Evolutionary conservation across 2,888 invertebrate species (phyloP), one percentile per base, ranked within the genome.

Genomic region (Melinaea menophilus): DNA sequence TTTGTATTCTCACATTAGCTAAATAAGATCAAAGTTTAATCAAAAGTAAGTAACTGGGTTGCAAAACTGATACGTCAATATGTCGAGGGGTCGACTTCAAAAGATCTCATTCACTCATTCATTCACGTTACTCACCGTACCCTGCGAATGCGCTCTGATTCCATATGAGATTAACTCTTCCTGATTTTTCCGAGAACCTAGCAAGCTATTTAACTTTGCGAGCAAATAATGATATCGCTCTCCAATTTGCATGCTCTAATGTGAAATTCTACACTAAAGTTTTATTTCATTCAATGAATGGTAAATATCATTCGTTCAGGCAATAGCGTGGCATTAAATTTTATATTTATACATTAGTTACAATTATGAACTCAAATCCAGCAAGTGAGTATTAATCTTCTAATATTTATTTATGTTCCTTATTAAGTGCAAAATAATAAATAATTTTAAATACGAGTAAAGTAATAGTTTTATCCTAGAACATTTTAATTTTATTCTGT

Each of bases 161-260:
- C 77, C 72, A 74, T 77, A 76, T 72, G 74, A 78, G 76, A 80
- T 80, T 79, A 82, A 79, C 76, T 79, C 78, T 76, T 79, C 64
- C 74, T 70, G 74, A 72, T 83, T 84, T 82, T 81, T 76, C 78
- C 74, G 72, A 72, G 73, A 71, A 75, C 75, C 71, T 68, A 65
- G 77, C 73, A 78, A 84, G 80, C 85, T 80, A 84, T 86, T 85
- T 81, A 85, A 86, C 85, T 85, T 85, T 76, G 72, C 77, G 73
- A 74, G 79, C 80, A 80, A 85, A 84, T 84, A 81, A 80, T 81
- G 78, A 74, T 75, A 80, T 81, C 76, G 76, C 72, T 75, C 66
- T 74, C 72, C 73, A 77, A 84, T 85, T 85, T 80, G 81, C 79
- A 82, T 83, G 69, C 72, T 66, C 65, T 65, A 67, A 68, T 79